phyloP scores from a whole-genome alignment of 1,140 invertebrate genomes.

The Aphelinus atriplicis region DNA sequence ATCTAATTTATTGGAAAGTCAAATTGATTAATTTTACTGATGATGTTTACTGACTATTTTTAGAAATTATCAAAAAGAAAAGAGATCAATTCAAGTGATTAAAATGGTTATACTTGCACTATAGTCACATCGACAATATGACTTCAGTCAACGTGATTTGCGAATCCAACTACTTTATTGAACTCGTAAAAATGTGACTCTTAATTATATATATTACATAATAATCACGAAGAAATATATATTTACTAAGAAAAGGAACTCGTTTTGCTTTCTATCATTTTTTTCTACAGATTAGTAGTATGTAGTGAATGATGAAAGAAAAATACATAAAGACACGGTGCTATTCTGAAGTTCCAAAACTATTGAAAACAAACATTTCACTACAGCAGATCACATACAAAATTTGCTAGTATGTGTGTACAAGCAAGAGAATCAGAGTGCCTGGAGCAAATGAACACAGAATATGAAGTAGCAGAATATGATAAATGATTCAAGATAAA shows the following conservation, averaged over 20 bases:
- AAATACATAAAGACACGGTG: conserved; percentile 58
- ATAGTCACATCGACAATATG: conserved; percentile 1
- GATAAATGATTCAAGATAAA: too few species aligned
- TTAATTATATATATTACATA: conserved; percentile 7
- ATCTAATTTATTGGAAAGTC: conserved; percentile 16
- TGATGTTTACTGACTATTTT: conserved; percentile 8
- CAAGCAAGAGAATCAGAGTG: conserved; percentile 40
- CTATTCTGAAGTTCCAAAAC: conserved; percentile 61
- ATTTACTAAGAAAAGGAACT: conserved; percentile 17
- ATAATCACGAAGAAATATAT: conserved; percentile 6
- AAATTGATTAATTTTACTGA: neutral
- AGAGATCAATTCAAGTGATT: conserved; percentile 24
- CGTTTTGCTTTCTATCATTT: conserved; percentile 18
- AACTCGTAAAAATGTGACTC: neutral
- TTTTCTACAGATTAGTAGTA: conserved; percentile 25
- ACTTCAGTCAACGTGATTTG: conserved; percentile 4
- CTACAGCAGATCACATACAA: conserved; percentile 28
- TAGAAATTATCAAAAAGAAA: conserved; percentile 11
- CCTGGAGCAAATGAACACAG: conserved; percentile 18
- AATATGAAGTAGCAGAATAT: too few species aligned
- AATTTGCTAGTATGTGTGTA: conserved; percentile 26
- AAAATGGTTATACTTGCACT: conserved; percentile 13
- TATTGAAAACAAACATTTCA: conserved; percentile 33
- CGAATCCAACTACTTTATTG: conserved; percentile 1
- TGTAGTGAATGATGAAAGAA: conserved; percentile 14